These are phyloP conservation scores for Dolichallabes microphthalmus DNA, from an alignment of 2,113 vertebrate genomes.

Conservation along the genomic window DNA sequence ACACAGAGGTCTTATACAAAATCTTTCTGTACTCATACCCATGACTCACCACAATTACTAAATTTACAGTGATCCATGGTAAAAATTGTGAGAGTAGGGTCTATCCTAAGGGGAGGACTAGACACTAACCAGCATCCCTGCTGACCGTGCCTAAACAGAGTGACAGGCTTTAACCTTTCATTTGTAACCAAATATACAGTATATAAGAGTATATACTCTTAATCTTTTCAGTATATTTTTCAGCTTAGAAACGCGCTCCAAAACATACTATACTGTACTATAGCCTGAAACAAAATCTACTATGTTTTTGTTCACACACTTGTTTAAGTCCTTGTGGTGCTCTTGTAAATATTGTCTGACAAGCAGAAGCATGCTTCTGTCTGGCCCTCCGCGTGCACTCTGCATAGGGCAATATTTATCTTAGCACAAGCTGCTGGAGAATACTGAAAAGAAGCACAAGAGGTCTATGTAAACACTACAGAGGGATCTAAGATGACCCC, in stretches of 20 bases:
- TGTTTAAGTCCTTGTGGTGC: conserved; percentile 55
- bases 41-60: too few relatives aligned
- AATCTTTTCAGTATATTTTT: background rate
- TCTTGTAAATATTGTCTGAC: conserved; percentile 62
- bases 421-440: conserved; percentile 65
- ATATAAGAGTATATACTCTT: conserved; percentile 56
- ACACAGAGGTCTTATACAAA: too few relatives aligned
- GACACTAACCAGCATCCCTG: background rate
- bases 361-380: conserved; percentile 65
- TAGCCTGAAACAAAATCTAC: conserved; percentile 34
- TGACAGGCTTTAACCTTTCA: background rate
- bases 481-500: conserved; percentile 79
- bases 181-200: conserved; percentile 18
- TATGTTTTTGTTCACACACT: conserved; percentile 55
- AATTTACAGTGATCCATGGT: too few relatives aligned
- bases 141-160: background rate
- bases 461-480: conserved; percentile 79
- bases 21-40: too few relatives aligned
- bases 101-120: background rate
- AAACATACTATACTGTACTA: conserved; percentile 40
- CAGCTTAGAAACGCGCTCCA: conserved; percentile 22
- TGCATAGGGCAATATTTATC: conserved; percentile 78
- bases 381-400: conserved; percentile 66
- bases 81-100: too few relatives aligned
- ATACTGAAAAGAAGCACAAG: conserved; percentile 69